Conservation (phyloP, 2,113 vertebrate genomes). For the Alectura lathami region DNA sequence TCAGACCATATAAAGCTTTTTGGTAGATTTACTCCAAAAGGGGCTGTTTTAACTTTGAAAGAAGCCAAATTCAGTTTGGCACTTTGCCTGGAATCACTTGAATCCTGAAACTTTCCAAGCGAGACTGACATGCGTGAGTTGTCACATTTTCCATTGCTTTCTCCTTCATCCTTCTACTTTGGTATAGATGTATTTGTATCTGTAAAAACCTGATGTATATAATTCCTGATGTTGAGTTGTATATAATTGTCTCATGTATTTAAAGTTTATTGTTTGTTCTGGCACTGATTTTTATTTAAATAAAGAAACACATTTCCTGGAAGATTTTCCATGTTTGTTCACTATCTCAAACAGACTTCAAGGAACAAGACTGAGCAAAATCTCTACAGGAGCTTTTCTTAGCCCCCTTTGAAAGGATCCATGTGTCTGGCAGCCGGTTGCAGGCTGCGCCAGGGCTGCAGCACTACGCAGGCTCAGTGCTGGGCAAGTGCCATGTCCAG, state of each 20-base stretch:
- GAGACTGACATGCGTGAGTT: constrained; percentile 72
- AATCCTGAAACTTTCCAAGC: constrained; percentile 80
- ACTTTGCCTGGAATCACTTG: constrained; percentile 85
- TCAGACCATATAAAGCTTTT: constrained; percentile 68
- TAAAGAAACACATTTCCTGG: constrained; percentile 74
- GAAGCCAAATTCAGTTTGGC: constrained; percentile 80
- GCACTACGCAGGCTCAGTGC: neutral
- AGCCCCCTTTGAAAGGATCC: neutral
- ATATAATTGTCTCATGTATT: constrained; percentile 78
- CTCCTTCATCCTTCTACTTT: constrained; percentile 48
- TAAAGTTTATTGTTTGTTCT: constrained; percentile 75
- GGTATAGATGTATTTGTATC: constrained; percentile 67
- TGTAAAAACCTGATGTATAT: constrained; percentile 72
- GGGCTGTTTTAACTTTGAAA: constrained; percentile 74
- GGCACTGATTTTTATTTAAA: constrained; percentile 82
- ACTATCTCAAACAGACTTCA: neutral
- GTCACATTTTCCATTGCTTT: constrained; percentile 82
- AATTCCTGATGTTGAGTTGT: constrained; percentile 73
- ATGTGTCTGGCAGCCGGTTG: neutral
- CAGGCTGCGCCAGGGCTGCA: too few species aligned
- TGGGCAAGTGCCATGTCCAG: neutral
- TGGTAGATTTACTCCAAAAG: constrained; percentile 76
- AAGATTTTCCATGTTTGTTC: constrained; percentile 31
- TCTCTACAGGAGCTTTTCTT: neutral
- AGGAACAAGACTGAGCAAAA: neutral